Percentiles rank a stretch among this genome's conserved stretches.
These are phyloP conservation scores for Trematomus bernacchii DNA, from an alignment of 2,797 vertebrate genomes.

Conservation along the genomic window DNA sequence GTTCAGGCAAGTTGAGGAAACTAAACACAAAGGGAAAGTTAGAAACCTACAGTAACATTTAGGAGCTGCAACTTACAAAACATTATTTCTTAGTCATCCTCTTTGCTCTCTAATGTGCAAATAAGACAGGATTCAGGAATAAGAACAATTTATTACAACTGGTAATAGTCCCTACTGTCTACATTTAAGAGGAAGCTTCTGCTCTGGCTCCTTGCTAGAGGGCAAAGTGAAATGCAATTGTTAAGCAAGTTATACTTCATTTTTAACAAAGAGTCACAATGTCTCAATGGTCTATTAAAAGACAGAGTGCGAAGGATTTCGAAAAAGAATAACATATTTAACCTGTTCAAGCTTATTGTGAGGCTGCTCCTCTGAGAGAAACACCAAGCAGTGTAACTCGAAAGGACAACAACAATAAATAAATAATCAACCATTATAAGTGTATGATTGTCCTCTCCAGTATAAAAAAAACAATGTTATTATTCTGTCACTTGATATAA, in stretches of 20 bases:
- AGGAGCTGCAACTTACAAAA: conserved; percentile 23
- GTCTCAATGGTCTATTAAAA: background rate
- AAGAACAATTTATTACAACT: background rate
- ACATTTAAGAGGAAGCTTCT: conserved; percentile 9
- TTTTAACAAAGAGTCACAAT: background rate
- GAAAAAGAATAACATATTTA: too few species aligned
- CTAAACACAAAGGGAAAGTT: conserved; percentile 6
- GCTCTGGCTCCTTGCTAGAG: background rate
- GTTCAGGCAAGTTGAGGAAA: background rate
- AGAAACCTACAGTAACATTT: conserved; percentile 8
- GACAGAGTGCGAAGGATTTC: too few species aligned
- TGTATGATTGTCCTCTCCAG: background rate
- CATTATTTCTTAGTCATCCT: conserved; percentile 46
- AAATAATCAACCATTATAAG: background rate
- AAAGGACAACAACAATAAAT: background rate
- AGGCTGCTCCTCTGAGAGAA: background rate
- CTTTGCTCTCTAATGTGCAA: conserved; percentile 45
- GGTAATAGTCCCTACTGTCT: background rate
- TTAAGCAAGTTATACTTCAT: conserved; percentile 7
- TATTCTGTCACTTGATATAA: conserved; percentile 11
- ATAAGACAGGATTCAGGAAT: conserved; percentile 15
- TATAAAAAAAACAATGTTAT: conserved; percentile 20
- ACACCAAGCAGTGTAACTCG: background rate
- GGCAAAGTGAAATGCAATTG: conserved; percentile 1
- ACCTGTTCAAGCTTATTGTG: background rate